A percentile compares a stretch with the other conserved stretches of the same genome.
These are phyloP conservation scores for Platynereis dumerilii DNA, from an alignment of 2,888 invertebrate genomes.

Conservation along the genomic window DNA sequence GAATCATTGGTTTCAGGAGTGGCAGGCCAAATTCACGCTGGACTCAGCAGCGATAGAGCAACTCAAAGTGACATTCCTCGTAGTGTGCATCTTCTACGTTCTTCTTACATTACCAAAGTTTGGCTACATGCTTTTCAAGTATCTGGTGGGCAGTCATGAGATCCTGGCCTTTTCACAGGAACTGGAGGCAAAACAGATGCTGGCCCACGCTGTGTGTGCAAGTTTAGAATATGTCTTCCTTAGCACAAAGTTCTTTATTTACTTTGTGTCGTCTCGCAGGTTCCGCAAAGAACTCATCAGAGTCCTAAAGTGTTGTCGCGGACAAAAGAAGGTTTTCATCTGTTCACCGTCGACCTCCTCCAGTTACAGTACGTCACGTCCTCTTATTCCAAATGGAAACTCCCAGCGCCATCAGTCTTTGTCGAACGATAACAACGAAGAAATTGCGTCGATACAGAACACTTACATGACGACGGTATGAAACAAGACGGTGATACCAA, in stretches of 20 bases:
- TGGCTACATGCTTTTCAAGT: conserved; percentile 12
- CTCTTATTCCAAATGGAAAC: conserved; percentile 3
- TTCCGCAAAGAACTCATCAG: conserved; percentile 40
- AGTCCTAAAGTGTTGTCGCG: conserved; percentile 20
- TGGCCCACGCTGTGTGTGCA: conserved; percentile 36
- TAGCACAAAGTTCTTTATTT: conserved; percentile 47
- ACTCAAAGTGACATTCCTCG: conserved; percentile 32
- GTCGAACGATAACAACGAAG: no score
- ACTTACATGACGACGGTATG: no score
- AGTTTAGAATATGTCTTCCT: conserved; percentile 41
- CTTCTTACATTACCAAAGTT: conserved; percentile 30
- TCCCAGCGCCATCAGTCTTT: no score
- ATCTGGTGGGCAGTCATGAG: conserved; percentile 18
- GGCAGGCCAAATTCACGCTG: conserved; percentile 19
- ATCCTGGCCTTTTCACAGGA: conserved; percentile 12
- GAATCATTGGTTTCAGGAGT: conserved; percentile 4
- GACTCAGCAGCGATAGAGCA: conserved; percentile 25
- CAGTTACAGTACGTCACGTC: background rate
- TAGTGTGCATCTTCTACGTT: conserved; percentile 25
- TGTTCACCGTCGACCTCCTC: background rate
- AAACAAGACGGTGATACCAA: no score
- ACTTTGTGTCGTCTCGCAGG: conserved; percentile 41
- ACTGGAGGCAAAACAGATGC: conserved; percentile 12
- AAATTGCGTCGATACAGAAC: no score
- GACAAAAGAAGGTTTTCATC: background rate